These are phyloP conservation scores for Ammodytes dubius DNA, from an alignment of 2,113 vertebrate species.

Conservation along the genomic window DNA sequence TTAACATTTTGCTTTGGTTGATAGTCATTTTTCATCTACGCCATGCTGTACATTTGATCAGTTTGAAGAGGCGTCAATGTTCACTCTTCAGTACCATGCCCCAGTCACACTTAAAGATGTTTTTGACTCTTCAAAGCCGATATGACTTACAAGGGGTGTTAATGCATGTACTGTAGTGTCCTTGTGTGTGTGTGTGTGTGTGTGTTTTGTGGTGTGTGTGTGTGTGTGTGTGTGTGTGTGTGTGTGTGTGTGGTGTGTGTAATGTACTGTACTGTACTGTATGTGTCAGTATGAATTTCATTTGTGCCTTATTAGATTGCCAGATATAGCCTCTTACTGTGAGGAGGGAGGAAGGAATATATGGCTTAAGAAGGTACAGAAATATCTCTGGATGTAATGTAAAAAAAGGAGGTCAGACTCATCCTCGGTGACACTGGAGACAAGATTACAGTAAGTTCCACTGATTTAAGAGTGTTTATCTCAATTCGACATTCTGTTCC, in stretches of 20 bases:
- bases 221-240: slow-evolving; percentile 4
- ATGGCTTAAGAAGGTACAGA: slow-evolving; percentile 69
- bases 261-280: background rate
- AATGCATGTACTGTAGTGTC: background rate
- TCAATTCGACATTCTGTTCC: slow-evolving; percentile 9
- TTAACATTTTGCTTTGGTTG: slow-evolving; percentile 32
- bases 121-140: background rate
- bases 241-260: slow-evolving; percentile 26
- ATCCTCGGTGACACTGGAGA: slow-evolving; percentile 55
- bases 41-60: background rate
- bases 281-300: slow-evolving; percentile 64
- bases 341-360: slow-evolving; percentile 51
- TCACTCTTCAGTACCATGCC: background rate
- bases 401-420: slow-evolving; percentile 65
- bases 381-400: slow-evolving; percentile 60
- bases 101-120: background rate
- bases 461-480: slow-evolving; percentile 58
- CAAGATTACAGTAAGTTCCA: slow-evolving; percentile 46
- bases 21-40: slow-evolving; percentile 21
- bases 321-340: slow-evolving; percentile 61
- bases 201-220: background rate
- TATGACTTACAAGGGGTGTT: slow-evolving; percentile 6
- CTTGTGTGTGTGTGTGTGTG: slow-evolving; percentile 13
- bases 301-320: slow-evolving; percentile 59
- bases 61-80: background rate